Percentiles rank a stretch among this genome's conserved stretches.
These are phyloP conservation scores for Propsilocerus akamusi DNA, from an alignment of 1,140 invertebrate species.

Conservation along the genomic window DNA sequence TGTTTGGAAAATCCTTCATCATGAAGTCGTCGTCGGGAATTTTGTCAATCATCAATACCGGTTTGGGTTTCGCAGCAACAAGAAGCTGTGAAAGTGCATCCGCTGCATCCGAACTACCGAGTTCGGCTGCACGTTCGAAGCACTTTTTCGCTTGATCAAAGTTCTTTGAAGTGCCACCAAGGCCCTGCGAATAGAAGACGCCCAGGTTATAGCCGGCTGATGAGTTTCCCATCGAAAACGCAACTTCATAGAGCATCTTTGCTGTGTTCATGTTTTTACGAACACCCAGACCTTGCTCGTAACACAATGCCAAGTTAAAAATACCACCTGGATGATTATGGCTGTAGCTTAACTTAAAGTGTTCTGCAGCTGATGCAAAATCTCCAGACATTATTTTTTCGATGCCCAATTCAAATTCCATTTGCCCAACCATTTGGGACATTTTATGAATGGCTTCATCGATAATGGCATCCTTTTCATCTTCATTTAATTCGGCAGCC, in stretches of 20 bases:
- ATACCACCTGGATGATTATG: constrained; percentile 33
- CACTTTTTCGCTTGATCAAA: constrained; percentile 26
- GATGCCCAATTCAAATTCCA: constrained; percentile 22
- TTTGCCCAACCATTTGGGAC: constrained; percentile 16
- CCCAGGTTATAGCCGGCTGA: constrained; percentile 41
- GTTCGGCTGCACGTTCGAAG: constrained; percentile 31
- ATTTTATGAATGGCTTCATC: background rate
- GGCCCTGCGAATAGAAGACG: constrained; percentile 39
- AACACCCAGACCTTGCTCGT: constrained; percentile 39
- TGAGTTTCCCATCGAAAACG: constrained; percentile 33
- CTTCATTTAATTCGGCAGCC: background rate
- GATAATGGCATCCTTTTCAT: background rate
- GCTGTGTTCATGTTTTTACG: constrained; percentile 32
- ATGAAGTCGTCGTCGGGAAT: no score
- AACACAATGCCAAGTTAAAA: constrained; percentile 40
- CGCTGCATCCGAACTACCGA: constrained; percentile 34
- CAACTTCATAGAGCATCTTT: constrained; percentile 33
- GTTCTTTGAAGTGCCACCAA: constrained; percentile 30
- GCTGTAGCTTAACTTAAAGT: constrained; percentile 30
- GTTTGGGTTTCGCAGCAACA: no score
- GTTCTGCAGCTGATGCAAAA: constrained; percentile 22
- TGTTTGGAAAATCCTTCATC: no score
- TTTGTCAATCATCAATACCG: no score
- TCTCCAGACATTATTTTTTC: constrained; percentile 21
- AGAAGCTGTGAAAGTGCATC: constrained; percentile 20